Evolutionary conservation across 2,888 invertebrate species (phyloP), one percentile per base, ranked within the genome.

Genomic region (Barypeithes pellucidus): DNA sequence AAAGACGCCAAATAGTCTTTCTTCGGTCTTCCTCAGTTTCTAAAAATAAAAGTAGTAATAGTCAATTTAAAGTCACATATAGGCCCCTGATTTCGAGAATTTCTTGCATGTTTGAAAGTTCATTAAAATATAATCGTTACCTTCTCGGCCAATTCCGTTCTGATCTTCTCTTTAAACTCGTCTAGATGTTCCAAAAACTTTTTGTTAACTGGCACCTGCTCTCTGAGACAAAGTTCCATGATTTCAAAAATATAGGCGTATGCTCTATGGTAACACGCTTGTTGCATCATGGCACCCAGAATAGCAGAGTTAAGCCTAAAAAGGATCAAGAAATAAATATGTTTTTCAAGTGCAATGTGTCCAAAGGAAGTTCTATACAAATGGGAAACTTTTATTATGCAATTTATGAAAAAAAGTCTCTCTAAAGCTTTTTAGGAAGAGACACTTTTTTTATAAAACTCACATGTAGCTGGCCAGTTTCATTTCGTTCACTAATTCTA

Each of bases 241-340:
- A 96, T 86, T 81, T 90, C 89, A 14, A 90, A 83, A 20, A 95
- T 87, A 84, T 93, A 95, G 0, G 85, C 83, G 84, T 95, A 93
- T 68, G 93, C 87, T 70, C 83, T 86, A 20, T 87, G 85, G 3
- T 84, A 82, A 78, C 91, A 89, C 1, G 92, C 95, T 80, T 91
- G 90, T 12, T 87, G 87, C 33, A 96, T 78, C 85, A 97, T 89
- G 22, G 93, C 90, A 12, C 93, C 93, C 60, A 95, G 85, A 75
- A 97, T 94, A 85, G 91, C 90, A 63, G 89, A 87, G 83, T 95
- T 96, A 47, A 93, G 86, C 80, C 94, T 91, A 86, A 75, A 87
- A 89, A 57, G 43, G 18, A 67, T 59, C n/a, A n/a, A n/a, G n/a
- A n/a, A n/a, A n/a, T 20, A 65, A 45, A 41, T 5, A 9, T 29